Percentiles rank a stretch among this genome's conserved stretches.
Conservation (phyloP, 2,888 invertebrate species). For the Diplolepis rosae region DNA sequence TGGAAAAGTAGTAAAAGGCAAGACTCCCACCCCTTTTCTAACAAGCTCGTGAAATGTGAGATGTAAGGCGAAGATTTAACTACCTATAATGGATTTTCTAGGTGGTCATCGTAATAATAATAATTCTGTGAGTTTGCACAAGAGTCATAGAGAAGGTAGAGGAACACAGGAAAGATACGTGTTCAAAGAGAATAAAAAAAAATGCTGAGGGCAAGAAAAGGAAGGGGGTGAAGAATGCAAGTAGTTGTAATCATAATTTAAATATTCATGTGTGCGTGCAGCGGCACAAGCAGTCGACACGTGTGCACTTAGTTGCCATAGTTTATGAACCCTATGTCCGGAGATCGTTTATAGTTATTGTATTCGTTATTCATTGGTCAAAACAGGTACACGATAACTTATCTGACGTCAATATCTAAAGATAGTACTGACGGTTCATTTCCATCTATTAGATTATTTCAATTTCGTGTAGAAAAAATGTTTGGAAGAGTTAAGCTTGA, state of each 20-base stretch:
- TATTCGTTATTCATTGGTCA: conserved; percentile 21
- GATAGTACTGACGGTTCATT: not conserved
- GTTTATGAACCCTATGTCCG: conserved; percentile 7
- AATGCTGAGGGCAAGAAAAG: no score
- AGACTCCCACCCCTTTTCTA: not conserved
- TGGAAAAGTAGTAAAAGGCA: conserved; percentile 11
- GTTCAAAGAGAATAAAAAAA: not conserved
- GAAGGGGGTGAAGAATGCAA: conserved; percentile 39
- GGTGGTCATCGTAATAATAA: conserved; percentile 30
- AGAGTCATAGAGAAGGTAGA: not conserved
- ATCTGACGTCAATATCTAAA: not conserved
- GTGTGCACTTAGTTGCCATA: conserved; percentile 25
- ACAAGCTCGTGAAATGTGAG: conserved; percentile 27
- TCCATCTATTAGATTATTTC: no score
- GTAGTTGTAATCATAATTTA: conserved; percentile 34
- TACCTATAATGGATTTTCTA: conserved; percentile 5
- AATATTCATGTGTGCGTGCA: conserved; percentile 29
- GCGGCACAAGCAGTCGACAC: conserved; percentile 21
- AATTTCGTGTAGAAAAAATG: no score
- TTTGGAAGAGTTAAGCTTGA: no score
- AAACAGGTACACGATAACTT: conserved; percentile 6
- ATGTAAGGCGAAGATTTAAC: conserved; percentile 20
- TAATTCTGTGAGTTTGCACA: conserved; percentile 27
- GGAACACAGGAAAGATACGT: conserved; percentile 13
- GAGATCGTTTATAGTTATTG: conserved; percentile 27